phyloP scores from a whole-genome alignment of 2,113 vertebrate species.

The Pangasianodon gigas region DNA sequence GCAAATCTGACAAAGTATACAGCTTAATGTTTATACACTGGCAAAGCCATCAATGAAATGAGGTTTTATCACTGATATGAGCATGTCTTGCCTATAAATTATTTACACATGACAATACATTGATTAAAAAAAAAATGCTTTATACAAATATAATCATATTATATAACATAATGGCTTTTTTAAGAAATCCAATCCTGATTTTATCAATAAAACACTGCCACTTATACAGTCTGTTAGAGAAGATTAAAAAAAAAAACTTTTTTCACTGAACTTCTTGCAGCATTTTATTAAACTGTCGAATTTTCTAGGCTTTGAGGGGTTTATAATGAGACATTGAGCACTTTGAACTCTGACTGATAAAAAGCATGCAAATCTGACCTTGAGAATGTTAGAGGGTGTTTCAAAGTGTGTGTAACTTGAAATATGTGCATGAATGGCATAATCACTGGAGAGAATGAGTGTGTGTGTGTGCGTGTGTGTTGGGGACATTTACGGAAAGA shows the following conservation, averaged over 20 bases:
- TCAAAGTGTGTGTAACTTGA: background rate
- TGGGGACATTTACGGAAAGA: background rate
- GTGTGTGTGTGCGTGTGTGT: background rate
- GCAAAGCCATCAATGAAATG: conserved; percentile 55
- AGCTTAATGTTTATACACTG: conserved; percentile 63
- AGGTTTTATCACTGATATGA: conserved; percentile 43
- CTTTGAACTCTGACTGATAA: background rate
- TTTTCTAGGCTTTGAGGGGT: background rate
- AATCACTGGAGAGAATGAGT: background rate
- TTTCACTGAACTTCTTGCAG: background rate
- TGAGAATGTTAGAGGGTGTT: background rate
- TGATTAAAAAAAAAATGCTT: background rate
- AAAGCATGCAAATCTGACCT: background rate
- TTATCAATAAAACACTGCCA: background rate
- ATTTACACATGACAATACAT: conserved; percentile 65
- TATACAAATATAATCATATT: conserved; percentile 9
- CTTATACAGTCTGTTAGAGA: background rate
- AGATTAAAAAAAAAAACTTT: background rate
- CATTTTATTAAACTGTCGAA: background rate
- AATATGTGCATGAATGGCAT: background rate
- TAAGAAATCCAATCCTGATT: background rate
- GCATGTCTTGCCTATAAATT: conserved; percentile 42
- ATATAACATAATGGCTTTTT: background rate
- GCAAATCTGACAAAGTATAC: conserved; percentile 55
- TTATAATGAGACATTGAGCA: background rate